Percentiles rank a stretch among this genome's conserved stretches.
phyloP scores from a whole-genome alignment of 2,888 invertebrate genomes.

The Melinaea menophilus region DNA sequence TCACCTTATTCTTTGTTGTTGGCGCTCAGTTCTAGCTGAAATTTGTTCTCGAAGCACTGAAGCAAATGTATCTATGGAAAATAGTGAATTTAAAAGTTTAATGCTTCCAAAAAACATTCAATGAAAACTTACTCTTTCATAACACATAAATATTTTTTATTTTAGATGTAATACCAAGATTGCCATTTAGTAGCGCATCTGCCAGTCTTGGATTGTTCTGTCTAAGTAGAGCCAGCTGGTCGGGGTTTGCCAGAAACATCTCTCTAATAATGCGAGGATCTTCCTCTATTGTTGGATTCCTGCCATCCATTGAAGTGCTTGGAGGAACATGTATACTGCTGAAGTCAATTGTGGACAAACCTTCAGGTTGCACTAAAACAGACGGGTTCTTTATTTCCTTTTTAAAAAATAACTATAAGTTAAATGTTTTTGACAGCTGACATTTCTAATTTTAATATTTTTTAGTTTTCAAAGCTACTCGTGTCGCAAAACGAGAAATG shows the following conservation, averaged over 20 bases:
- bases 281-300: slow-evolving; percentile 79
- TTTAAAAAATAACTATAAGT: slow-evolving; percentile 12
- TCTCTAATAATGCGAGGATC: slow-evolving; percentile 91
- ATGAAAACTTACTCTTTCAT: slow-evolving; percentile 8
- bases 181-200: slow-evolving; percentile 92
- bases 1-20: slow-evolving; percentile 84
- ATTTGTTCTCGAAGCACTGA: slow-evolving; percentile 90
- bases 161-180: slow-evolving; percentile 78
- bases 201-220: slow-evolving; percentile 96
- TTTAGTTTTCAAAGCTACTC: slow-evolving; percentile 24
- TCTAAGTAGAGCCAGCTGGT: slow-evolving; percentile 91
- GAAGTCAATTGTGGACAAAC: slow-evolving; percentile 86
- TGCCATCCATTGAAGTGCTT: slow-evolving; percentile 60
- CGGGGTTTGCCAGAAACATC: slow-evolving; percentile 93
- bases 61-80: slow-evolving; percentile 84
- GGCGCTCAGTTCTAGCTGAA: slow-evolving; percentile 87
- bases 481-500: slow-evolving; percentile 12
- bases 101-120: slow-evolving; percentile 15
- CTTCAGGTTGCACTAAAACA: slow-evolving; percentile 65
- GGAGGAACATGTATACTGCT: slow-evolving; percentile 89
- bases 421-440: slow-evolving; percentile 12
- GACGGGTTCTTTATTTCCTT: slow-evolving; percentile 34
- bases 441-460: slow-evolving; percentile 26
- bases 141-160: slow-evolving; percentile 10
- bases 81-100: slow-evolving; percentile 32